Evolutionary conservation across 2,113 vertebrate genomes (phyloP), one percentile per base, ranked within the genome.

Genomic region (Aegotheles bennettii): DNA sequence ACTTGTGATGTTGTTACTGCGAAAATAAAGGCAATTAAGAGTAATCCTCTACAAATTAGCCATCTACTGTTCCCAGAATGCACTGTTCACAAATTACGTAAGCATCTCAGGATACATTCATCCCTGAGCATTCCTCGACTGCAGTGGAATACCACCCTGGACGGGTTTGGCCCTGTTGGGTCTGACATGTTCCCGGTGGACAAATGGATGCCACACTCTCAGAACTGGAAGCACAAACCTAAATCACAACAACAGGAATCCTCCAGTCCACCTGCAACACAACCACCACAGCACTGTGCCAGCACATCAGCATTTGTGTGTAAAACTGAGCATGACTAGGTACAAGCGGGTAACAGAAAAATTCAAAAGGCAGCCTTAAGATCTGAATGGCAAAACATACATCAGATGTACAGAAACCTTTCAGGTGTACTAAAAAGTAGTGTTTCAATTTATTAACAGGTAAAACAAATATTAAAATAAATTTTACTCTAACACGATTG

Each of bases 281-380:
- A 47, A 57, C 54, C 65, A 31, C 5, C 3, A 18, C 38, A 78
- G 36, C 47, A 28, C 36, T 19, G 29, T 43, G 73, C 56, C 60
- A 59, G 25, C 29, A 73, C 26, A 63, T 33, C 28, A 24, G 54
- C 29, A 13, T 40, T 45, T 68, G 31, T 5, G 24, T 35, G 24
- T 33, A 51, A 68, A 81, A 68, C 11, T 31, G 26, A 73, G 8
- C 25, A 36, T 3, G 9, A 94, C 47, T 1, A 51, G 10, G 36
- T 51, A 84, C 0, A 0, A 40, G 0, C 8, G 31, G 26, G 8
- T 15, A 91, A 77, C 31, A 81, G 26, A 38, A 78, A 70, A 65
- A 88, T 54, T n/a, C 20, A 61, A 43, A 92, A 33, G 35, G 33
- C 6, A 87, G 59, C 13, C 33, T 36, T 63, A 56, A 3, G 16